Conservation (phyloP, 2,113 vertebrate species). For the Calypte anna region DNA sequence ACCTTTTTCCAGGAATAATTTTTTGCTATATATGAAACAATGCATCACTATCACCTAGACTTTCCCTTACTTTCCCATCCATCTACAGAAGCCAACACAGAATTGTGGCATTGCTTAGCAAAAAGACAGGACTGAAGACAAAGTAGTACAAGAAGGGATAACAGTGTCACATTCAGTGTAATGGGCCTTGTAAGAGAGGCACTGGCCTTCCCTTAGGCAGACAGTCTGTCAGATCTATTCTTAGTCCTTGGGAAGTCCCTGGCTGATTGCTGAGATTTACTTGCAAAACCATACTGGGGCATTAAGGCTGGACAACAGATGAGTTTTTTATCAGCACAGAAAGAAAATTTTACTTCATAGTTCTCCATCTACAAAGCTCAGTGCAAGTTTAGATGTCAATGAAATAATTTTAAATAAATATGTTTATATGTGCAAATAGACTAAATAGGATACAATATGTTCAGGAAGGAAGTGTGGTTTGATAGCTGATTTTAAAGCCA, state of each 20-base stretch:
- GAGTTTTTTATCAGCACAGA: neutral
- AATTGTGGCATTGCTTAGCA: neutral
- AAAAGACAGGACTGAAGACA: neutral
- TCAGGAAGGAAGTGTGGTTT: neutral
- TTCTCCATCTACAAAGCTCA: neutral
- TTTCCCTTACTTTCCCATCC: neutral
- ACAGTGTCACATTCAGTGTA: neutral
- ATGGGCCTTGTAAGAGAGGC: neutral
- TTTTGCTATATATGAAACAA: neutral
- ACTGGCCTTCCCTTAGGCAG: neutral
- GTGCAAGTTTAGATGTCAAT: neutral
- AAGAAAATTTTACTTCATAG: neutral
- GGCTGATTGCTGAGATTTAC: neutral
- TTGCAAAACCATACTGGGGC: neutral
- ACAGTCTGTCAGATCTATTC: neutral
- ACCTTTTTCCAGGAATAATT: neutral
- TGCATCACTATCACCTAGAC: neutral
- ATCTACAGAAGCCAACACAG: neutral
- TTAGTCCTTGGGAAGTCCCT: neutral
- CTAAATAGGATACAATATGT: neutral
- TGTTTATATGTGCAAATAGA: neutral
- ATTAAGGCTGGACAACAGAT: neutral
- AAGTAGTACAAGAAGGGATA: neutral
- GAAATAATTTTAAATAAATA: neutral
- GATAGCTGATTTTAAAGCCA: neutral